A percentile compares a stretch with the other conserved stretches of the same genome.
Evolutionary conservation across 2,888 invertebrate genomes (phyloP).

Genomic region (Drosophila atripex): DNA sequence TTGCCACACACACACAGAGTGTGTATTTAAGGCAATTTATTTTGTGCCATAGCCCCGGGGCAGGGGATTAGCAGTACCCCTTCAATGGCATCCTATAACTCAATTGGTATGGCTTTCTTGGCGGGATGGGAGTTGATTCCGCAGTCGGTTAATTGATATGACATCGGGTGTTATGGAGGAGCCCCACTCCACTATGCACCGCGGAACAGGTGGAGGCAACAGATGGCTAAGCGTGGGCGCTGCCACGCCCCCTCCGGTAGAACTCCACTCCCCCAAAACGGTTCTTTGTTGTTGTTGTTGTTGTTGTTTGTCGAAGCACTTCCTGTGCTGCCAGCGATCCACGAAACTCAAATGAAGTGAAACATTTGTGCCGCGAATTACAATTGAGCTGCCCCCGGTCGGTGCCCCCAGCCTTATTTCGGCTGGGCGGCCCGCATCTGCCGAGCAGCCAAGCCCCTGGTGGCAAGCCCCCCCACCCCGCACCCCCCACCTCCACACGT

Average conservation of each 20-base stretch:
- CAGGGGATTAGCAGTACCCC: slow-evolving; percentile 42
- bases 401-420: slow-evolving; percentile 28
- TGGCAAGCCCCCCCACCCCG: slow-evolving; percentile 10
- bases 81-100: slow-evolving; percentile 19
- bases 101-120: slow-evolving; percentile 22
- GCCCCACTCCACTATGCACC: neutral
- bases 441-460: slow-evolving; percentile 24
- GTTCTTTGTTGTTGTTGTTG: slow-evolving; percentile 33
- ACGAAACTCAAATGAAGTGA: slow-evolving; percentile 78
- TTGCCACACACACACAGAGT: slow-evolving; percentile 65
- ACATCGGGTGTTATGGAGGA: slow-evolving; percentile 18
- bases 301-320: slow-evolving; percentile 58
- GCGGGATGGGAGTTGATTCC: slow-evolving; percentile 7
- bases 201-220: slow-evolving; percentile 34
- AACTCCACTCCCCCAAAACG: slow-evolving; percentile 29
- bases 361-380: slow-evolving; percentile 79
- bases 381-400: slow-evolving; percentile 66
- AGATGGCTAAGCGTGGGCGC: slow-evolving; percentile 27
- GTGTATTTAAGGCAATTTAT: slow-evolving; percentile 71
- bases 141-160: slow-evolving; percentile 28
- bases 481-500: neutral
- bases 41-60: slow-evolving; percentile 55
- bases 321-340: slow-evolving; percentile 65
- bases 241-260: slow-evolving; percentile 2
- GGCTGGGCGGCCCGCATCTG: slow-evolving; percentile 19